Conservation (phyloP, 2,888 invertebrate genomes). For the Vanessa cardui region DNA sequence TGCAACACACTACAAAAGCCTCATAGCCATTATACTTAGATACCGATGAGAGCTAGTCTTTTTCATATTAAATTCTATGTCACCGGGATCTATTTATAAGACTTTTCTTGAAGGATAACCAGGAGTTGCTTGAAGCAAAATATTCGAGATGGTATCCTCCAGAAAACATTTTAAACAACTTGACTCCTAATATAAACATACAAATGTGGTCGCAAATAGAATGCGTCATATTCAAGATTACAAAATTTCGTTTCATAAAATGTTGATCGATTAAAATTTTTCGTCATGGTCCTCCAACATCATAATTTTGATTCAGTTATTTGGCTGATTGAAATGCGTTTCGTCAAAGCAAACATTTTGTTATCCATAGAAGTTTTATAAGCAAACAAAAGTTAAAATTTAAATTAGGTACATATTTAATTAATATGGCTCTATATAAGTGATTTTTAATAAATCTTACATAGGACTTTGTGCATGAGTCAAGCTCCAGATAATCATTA, state of each 20-base stretch:
- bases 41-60: constrained; percentile 6
- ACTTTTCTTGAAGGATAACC: constrained; percentile 30
- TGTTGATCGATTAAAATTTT: constrained; percentile 74
- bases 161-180: constrained; percentile 29
- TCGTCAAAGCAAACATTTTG: constrained; percentile 36
- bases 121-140: constrained; percentile 40
- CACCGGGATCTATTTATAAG: constrained; percentile 20
- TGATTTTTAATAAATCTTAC: constrained; percentile 41
- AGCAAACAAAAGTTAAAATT: constrained; percentile 35
- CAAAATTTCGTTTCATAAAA: constrained; percentile 56
- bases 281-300: constrained; percentile 72
- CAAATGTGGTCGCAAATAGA: constrained; percentile 44
- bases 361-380: constrained; percentile 27
- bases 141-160: constrained; percentile 39
- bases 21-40: constrained; percentile 22
- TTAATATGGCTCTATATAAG: constrained; percentile 35
- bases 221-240: constrained; percentile 46
- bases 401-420: constrained; percentile 33
- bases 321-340: constrained; percentile 29
- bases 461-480: constrained; percentile 73
- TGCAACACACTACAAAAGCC: constrained; percentile 34
- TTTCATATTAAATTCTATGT: neutral
- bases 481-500: constrained; percentile 52
- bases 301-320: constrained; percentile 64
- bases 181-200: constrained; percentile 40